Evolutionary conservation across 2,113 vertebrate genomes (phyloP).

Genomic region (Glaucidium brasilianum): DNA sequence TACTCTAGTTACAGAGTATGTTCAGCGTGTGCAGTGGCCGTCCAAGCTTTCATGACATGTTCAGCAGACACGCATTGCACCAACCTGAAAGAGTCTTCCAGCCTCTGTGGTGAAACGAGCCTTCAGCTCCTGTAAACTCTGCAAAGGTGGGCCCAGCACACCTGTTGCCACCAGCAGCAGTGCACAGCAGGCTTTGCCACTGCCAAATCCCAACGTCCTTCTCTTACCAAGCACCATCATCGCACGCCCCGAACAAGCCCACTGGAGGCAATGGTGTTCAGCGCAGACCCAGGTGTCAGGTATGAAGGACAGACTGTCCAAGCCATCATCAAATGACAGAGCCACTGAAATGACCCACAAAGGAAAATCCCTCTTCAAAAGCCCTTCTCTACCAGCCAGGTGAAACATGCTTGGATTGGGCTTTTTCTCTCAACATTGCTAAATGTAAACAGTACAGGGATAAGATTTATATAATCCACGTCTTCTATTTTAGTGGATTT

Average conservation of each 20-base stretch:
- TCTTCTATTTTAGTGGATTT: neutral
- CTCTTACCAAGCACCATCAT: neutral
- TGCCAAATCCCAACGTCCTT: accelerated
- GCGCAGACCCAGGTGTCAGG: neutral
- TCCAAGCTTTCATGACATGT: neutral
- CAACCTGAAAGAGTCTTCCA: neutral
- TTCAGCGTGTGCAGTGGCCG: accelerated
- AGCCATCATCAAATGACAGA: neutral
- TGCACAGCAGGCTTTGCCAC: neutral
- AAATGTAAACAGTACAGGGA: neutral
- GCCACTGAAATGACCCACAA: neutral
- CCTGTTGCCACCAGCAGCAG: neutral
- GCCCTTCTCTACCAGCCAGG: neutral
- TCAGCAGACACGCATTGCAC: neutral
- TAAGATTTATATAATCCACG: neutral
- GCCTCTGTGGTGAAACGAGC: neutral
- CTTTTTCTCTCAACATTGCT: neutral
- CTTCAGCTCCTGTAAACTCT: neutral
- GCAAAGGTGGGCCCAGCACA: neutral
- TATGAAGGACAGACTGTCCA: neutral
- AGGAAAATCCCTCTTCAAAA: neutral
- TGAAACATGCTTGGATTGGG: accelerated
- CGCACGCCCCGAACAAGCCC: accelerated
- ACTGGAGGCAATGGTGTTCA: neutral
- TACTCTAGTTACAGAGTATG: neutral